These are phyloP conservation scores for Ahaetulla prasina DNA, from an alignment of 2,113 vertebrate genomes.

Conservation along the genomic window DNA sequence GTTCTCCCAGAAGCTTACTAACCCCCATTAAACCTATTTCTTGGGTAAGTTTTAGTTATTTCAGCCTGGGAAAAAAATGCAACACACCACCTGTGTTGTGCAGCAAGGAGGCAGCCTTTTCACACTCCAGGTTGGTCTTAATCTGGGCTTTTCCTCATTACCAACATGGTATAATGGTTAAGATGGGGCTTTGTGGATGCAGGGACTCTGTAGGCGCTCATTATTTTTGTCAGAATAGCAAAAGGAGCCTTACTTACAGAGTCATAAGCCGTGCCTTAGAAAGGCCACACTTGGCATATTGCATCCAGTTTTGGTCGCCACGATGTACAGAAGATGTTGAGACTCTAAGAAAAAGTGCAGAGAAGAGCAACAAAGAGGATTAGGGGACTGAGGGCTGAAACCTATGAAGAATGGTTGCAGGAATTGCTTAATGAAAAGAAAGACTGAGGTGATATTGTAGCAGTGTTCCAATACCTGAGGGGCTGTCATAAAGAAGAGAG, in stretches of 20 bases:
- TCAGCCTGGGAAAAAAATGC: not conserved
- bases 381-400: not conserved
- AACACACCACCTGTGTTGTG: not conserved
- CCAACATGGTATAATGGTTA: not conserved
- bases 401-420: not conserved
- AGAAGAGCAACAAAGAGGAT: not conserved
- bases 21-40: not conserved
- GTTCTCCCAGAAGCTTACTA: not conserved
- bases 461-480: not conserved
- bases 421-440: not conserved
- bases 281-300: not conserved
- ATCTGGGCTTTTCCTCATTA: not conserved
- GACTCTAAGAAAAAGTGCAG: not conserved
- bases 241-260: not conserved
- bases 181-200: not conserved
- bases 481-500: not conserved
- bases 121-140: not conserved
- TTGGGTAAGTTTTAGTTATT: not conserved
- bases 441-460: not conserved
- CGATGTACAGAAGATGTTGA: not conserved
- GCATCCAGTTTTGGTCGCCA: not conserved
- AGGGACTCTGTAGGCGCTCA: not conserved
- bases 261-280: not conserved
- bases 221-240: not conserved
- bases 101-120: not conserved